phyloP scores from a whole-genome alignment of 2,113 vertebrate genomes.

The Polyodon spathula region DNA sequence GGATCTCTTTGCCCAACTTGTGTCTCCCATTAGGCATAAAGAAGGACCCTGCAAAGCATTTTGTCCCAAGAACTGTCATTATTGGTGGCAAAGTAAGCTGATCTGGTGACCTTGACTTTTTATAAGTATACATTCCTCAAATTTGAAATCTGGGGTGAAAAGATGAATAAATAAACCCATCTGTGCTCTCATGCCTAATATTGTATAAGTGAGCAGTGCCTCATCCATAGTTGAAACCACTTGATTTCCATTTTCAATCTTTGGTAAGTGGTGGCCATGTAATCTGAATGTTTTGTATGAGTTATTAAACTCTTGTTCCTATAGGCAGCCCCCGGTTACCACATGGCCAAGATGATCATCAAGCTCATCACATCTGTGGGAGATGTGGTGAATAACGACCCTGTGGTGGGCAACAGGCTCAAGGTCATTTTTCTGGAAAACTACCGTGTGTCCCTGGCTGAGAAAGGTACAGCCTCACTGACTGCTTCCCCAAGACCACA shows the following conservation, averaged over 20 bases:
- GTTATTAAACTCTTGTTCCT: constrained; percentile 19
- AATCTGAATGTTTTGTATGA: too few species aligned
- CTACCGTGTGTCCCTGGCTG: constrained; percentile 89
- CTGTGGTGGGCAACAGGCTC: constrained; percentile 73
- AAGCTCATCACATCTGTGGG: constrained; percentile 83
- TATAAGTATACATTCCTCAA: too few species aligned
- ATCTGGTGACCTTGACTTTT: too few species aligned
- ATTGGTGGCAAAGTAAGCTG: constrained; percentile 92
- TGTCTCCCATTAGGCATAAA: constrained; percentile 65
- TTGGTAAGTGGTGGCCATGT: too few species aligned
- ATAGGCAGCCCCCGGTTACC: constrained; percentile 89
- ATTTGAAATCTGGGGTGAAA: too few species aligned
- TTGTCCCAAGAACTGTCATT: constrained; percentile 84
- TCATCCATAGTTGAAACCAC: too few species aligned
- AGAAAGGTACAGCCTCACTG: constrained; percentile 68
- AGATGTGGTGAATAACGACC: constrained; percentile 82
- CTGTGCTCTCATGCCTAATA: too few species aligned
- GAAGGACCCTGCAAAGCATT: constrained; percentile 64
- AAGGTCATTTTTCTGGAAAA: constrained; percentile 94
- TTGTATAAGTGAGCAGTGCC: too few species aligned
- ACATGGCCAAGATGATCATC: constrained; percentile 97
- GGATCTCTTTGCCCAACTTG: neutral
- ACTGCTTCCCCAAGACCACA: too few species aligned
- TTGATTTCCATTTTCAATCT: too few species aligned
- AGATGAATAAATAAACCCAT: too few species aligned